Evolutionary conservation across 2,888 invertebrate genomes (phyloP), one percentile per base, ranked within the genome.

Genomic region (Caenorhabditis japonica): DNA sequence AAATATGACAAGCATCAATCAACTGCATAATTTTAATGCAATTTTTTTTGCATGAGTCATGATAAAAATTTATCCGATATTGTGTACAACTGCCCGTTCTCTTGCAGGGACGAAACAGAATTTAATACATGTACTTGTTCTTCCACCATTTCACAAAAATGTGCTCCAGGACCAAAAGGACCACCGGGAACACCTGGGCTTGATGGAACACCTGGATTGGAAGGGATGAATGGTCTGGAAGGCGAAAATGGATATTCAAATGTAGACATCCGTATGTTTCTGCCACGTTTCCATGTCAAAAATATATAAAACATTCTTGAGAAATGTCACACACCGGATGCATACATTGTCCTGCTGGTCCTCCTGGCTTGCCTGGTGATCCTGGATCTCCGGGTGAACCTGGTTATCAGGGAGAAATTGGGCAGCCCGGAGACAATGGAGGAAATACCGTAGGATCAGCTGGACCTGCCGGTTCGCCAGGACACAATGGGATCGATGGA

Each of bases 41-140:
- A n/a, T n/a, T n/a, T n/a, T n/a, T n/a, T n/a, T n/a, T n/a, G n/a
- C n/a, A n/a, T n/a, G n/a, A n/a, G n/a, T n/a, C n/a, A n/a, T n/a
- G n/a, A n/a, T n/a, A n/a, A n/a, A n/a, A n/a, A n/a, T n/a, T n/a
- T n/a, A n/a, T n/a, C n/a, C n/a, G n/a, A n/a, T n/a, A n/a, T n/a
- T n/a, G n/a, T n/a, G n/a, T n/a, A n/a, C n/a, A n/a, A n/a, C n/a
- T n/a, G n/a, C n/a, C n/a, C n/a, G n/a, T n/a, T n/a, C n/a, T n/a
- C n/a, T n/a, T n/a, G n/a, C n/a, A n/a, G n/a, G n/a, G n/a, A n/a
- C n/a, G n/a, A n/a, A n/a, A n/a, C n/a, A n/a, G n/a, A n/a, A n/a
- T n/a, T n/a, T n/a, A n/a, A n/a, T 12, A 46, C 44, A 33, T 66
- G 64, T 47, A 27, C 64, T 8, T 64, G 64, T 17, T 64, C 64